Base-by-base conservation (phyloP, 2,888 invertebrate species). In the Chironomus riparius region DNA sequence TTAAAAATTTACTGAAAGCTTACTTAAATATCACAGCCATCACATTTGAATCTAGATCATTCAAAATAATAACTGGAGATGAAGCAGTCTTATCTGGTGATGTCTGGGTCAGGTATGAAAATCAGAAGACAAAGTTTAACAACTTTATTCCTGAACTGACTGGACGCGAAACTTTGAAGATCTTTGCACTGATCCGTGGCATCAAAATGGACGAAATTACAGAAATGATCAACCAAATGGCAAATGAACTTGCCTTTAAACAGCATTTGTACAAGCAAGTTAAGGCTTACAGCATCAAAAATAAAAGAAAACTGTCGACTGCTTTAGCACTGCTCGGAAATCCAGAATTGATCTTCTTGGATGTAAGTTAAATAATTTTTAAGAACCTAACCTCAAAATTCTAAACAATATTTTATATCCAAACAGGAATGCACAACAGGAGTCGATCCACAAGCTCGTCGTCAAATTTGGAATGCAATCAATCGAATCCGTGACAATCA, bases 381-480 rank as follows among this genome's bases (percentile, higher is more conserved):
- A 3, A 28, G 28, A 28, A 6, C 10, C 7, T 38, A 38, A 38
- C 38, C 10, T 38, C 38, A 38, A 38, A 38, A 28, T 28, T 28
- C 6, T n/a, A n/a, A n/a, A 10, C 1, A 10, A 10, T 10, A 38
- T 38, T 38, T 28, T 28, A 28, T 38, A 38, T 10, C 38, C 38
- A 28, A 3, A 38, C 38, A 38, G 38, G 77, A 77, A 62, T 76
- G 76, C 5, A 75, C 76, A 48, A 68, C 77, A 1, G 77, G 76
- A 3, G 75, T 77, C 71, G 70, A 74, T 82, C 92, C 92, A 3
- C 90, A 90, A 4, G 91, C 92, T 5, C 88, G 91, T 80, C 85
- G 92, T 78, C 87, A 89, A 77, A 86, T 93, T 47, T 93, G 93
- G 93, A 85, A 89, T 78, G 89, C 88, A 0, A 85, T 92, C 48